Base-by-base conservation (phyloP, 2,888 invertebrate genomes). In the Pammene fasciana region DNA sequence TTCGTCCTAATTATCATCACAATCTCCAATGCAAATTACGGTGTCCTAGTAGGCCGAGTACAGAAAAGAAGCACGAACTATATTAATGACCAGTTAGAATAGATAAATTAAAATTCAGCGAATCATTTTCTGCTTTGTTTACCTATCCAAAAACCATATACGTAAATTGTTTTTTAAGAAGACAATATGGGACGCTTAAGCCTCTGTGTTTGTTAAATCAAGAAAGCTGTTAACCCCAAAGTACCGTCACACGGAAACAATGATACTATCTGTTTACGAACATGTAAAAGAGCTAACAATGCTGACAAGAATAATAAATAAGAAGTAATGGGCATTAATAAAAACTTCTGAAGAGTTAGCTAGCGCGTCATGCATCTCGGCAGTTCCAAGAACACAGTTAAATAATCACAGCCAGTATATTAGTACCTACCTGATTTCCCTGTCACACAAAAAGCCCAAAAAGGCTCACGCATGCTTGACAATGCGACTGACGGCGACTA, bases 281-380 rank as follows among this genome's bases (percentile, higher is more conserved):
- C 61, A 55, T 67, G 45, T 36, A 61, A 67, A 48, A 46, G 54
- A 36, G n/a, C 46, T 55, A 61, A 48, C 46, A 67, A 67, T 54
- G 62, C 41, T 13, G 68, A 68, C 48, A 43, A 57, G 62, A 64
- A 68, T 62, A 48, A 62, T 62, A 68, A 68, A 56, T 41, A 62
- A 62, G 43, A 16, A 56, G 41, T 38, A 38, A 38, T 18, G 38
- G 56, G 48, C 18, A 56, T 50, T 41, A 62, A 62, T 50, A 62
- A 62, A 48, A 62, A 62, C 48, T 1, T 46, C 6, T 5, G 13
- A 45, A 48, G 45, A 50, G 1, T 57, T 67, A 46, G 56, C 55
- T 67, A 60, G 18, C 45, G 16, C 50, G 56, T 45, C 45, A 36
- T 54, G 45, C 13, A 54, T 16, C 16, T 46, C 10, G 14, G 7